Evolutionary conservation across 2,797 vertebrate species (phyloP).

Genomic region (Poeciliopsis infans): DNA sequence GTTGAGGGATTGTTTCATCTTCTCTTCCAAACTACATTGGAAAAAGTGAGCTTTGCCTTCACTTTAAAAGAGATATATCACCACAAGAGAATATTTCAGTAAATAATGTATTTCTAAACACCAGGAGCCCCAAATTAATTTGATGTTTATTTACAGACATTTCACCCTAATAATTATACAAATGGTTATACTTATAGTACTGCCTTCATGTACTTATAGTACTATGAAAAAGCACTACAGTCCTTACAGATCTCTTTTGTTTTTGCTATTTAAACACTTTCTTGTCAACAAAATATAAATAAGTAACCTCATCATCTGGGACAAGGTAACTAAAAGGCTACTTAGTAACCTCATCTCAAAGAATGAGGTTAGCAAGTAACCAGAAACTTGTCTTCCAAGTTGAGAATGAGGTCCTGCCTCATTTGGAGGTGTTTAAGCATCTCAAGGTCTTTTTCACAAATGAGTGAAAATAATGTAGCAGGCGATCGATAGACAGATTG

Average conservation of each 20-base stretch:
- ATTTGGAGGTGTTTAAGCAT: background rate
- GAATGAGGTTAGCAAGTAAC: no score
- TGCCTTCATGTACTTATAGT: no score
- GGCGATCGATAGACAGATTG: background rate
- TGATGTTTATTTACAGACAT: background rate
- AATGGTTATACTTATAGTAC: background rate
- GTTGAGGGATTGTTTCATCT: background rate
- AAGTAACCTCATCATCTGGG: no score
- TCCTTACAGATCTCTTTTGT: background rate
- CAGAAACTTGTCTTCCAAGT: no score
- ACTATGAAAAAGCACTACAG: background rate
- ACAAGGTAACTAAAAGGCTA: no score
- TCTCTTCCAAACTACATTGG: background rate
- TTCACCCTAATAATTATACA: background rate
- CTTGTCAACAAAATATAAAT: no score
- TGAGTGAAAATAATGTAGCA: background rate
- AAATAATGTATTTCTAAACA: background rate
- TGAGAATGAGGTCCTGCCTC: background rate
- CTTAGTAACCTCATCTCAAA: no score
- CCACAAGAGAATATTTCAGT: background rate
- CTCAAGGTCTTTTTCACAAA: background rate
- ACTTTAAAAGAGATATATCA: background rate
- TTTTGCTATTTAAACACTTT: background rate
- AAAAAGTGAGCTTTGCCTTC: background rate
- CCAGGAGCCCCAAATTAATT: background rate